phyloP scores from a whole-genome alignment of 2,888 invertebrate genomes.

The Acrobeloides nanus region DNA sequence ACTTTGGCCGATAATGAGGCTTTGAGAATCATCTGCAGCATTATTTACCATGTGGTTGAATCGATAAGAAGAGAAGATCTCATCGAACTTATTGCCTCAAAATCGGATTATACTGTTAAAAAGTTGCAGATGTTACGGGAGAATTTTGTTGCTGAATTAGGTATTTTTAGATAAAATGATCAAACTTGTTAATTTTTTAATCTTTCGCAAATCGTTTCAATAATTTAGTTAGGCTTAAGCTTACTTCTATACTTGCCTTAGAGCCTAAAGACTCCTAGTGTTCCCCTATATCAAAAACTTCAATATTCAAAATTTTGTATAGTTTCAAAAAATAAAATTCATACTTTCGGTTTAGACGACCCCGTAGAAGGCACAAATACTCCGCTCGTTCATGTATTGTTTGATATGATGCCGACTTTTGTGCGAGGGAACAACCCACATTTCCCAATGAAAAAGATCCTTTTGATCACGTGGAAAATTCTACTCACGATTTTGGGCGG shows the following conservation, averaged over 20 bases:
- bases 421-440: constrained; percentile 91
- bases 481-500: constrained; percentile 81
- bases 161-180: constrained; percentile 9
- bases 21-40: constrained; percentile 80
- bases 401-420: constrained; percentile 91
- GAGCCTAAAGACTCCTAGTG: too few species aligned
- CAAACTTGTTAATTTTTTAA: constrained; percentile 1
- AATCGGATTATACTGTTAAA: constrained; percentile 13
- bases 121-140: constrained; percentile 16
- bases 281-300: too few species aligned
- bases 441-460: constrained; percentile 89
- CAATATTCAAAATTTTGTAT: too few species aligned
- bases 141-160: constrained; percentile 26
- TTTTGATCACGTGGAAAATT: constrained; percentile 88
- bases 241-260: too few species aligned
- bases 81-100: constrained; percentile 59
- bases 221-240: too few species aligned
- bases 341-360: constrained; percentile 34
- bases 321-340: too few species aligned
- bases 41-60: constrained; percentile 89
- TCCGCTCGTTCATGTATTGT: constrained; percentile 64
- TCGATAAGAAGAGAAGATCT: constrained; percentile 65
- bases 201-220: too few species aligned
- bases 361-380: constrained; percentile 36
- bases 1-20: constrained; percentile 82